Evolutionary conservation across 2,888 invertebrate species (phyloP).

Genomic region (Drosophila acutilabella): DNA sequence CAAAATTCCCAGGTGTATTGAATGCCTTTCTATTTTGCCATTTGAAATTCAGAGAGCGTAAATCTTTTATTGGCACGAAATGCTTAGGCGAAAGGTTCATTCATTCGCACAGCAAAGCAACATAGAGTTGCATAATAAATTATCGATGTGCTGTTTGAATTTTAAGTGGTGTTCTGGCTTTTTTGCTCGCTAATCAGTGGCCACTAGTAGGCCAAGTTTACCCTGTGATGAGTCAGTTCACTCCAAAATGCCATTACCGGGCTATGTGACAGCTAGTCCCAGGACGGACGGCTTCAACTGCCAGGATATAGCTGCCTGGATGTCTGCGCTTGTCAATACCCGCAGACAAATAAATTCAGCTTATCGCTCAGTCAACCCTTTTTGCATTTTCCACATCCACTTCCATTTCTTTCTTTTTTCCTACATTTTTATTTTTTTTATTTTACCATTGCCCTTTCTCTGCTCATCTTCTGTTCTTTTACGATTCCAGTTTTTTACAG

Average conservation of each 20-base stretch:
- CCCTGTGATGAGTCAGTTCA: slow-evolving; percentile 1
- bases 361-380: slow-evolving; percentile 73
- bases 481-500: slow-evolving; percentile 55
- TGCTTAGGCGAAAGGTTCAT: slow-evolving; percentile 66
- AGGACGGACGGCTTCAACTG: background rate
- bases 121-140: slow-evolving; percentile 73
- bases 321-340: slow-evolving; percentile 72
- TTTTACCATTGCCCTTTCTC: too few relatives aligned
- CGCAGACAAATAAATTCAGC: slow-evolving; percentile 78
- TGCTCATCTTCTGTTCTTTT: slow-evolving; percentile 48
- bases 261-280: slow-evolving; percentile 7
- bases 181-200: slow-evolving; percentile 61
- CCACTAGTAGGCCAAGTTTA: slow-evolving; percentile 25
- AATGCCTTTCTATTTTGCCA: slow-evolving; percentile 40
- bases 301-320: slow-evolving; percentile 13
- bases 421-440: slow-evolving; percentile 11
- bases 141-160: slow-evolving; percentile 68
- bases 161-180: slow-evolving; percentile 46
- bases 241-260: slow-evolving; percentile 9
- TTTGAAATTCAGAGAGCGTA: slow-evolving; percentile 74
- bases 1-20: slow-evolving; percentile 76
- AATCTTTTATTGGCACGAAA: slow-evolving; percentile 78
- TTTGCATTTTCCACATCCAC: slow-evolving; percentile 37
- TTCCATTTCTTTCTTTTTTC: slow-evolving; percentile 20
- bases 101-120: slow-evolving; percentile 29